A percentile compares a stretch with the other conserved stretches of the same genome.
These are phyloP conservation scores for Octodonta nipae DNA, from an alignment of 2,888 invertebrate genomes.

Conservation along the genomic window DNA sequence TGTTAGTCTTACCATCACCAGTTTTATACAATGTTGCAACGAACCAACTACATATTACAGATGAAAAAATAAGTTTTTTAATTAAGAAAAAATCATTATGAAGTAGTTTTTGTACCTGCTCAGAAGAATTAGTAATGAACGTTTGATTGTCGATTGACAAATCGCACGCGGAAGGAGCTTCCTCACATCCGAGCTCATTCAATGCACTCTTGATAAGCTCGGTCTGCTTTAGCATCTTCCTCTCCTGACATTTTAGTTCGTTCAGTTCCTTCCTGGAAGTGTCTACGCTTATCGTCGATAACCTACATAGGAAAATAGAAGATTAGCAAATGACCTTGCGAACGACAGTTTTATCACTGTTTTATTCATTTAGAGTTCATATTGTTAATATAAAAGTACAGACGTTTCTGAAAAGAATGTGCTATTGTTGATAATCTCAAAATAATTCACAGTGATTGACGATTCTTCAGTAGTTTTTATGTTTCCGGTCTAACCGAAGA, in stretches of 20 bases:
- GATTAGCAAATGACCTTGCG: neutral
- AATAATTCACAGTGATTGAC: no score
- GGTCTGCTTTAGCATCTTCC: slow-evolving; percentile 67
- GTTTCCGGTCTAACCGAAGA: no score
- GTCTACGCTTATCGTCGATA: slow-evolving; percentile 21
- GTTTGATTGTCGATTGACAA: slow-evolving; percentile 45
- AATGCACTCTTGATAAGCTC: slow-evolving; percentile 75
- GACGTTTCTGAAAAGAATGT: no score
- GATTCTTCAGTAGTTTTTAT: no score
- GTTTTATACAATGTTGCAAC: no score
- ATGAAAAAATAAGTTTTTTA: no score
- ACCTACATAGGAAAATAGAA: slow-evolving; percentile 12
- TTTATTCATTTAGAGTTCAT: neutral
- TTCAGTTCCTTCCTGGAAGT: slow-evolving; percentile 52
- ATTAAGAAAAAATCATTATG: no score
- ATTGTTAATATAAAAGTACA: no score
- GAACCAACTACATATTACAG: no score
- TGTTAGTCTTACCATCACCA: no score
- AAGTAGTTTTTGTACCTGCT: slow-evolving; percentile 55
- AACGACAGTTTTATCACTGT: neutral
- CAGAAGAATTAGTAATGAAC: slow-evolving; percentile 50
- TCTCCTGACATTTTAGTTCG: slow-evolving; percentile 69
- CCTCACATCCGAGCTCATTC: slow-evolving; percentile 76
- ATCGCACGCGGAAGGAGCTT: slow-evolving; percentile 75
- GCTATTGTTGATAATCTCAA: no score